Conservation (phyloP, 1,140 invertebrate genomes). For the Bombus impatiens region DNA sequence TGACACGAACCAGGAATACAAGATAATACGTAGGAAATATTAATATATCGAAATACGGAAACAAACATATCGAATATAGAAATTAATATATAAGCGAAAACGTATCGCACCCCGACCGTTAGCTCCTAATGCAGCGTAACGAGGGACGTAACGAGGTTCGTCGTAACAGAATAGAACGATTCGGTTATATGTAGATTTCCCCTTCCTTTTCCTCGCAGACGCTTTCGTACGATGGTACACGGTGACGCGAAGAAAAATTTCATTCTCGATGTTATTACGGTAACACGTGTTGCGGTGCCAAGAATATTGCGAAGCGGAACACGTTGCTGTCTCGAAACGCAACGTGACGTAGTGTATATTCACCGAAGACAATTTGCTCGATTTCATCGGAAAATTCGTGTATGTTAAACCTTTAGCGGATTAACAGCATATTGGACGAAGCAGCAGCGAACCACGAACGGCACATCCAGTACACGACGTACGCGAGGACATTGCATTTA, state of each 20-base stretch:
- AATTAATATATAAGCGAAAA: background rate
- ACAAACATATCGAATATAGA: background rate
- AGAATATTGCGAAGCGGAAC: background rate
- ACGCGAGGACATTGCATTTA: constrained; percentile 32
- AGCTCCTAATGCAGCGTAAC: background rate
- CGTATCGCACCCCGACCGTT: background rate
- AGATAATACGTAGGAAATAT: background rate
- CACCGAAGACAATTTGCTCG: background rate
- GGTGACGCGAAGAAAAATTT: background rate
- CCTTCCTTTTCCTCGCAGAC: background rate
- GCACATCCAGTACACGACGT: background rate
- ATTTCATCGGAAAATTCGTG: background rate
- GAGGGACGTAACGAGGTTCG: background rate
- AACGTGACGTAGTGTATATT: background rate
- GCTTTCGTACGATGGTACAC: background rate
- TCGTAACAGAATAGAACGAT: background rate
- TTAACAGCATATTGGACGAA: background rate
- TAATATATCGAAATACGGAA: background rate
- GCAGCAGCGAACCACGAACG: background rate
- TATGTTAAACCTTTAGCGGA: background rate
- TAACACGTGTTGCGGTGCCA: background rate
- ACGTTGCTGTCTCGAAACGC: constrained; percentile 1
- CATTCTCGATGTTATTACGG: background rate
- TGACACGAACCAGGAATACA: background rate
- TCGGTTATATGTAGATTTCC: background rate